Conservation (phyloP, 2,888 invertebrate species). For the Macaria liturata region DNA sequence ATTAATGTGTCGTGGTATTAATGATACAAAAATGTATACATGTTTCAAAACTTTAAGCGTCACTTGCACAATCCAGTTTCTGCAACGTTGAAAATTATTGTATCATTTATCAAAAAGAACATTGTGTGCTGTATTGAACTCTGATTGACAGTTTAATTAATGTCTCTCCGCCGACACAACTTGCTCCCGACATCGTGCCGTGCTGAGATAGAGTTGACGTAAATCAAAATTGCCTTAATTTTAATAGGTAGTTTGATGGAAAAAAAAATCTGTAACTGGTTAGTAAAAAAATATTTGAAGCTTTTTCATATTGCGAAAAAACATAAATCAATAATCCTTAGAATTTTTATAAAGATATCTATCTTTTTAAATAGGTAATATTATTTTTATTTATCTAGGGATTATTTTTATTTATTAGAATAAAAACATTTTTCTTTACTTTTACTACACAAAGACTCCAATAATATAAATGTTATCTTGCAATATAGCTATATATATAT, state of each 20-base stretch:
- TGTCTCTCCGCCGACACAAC: slow-evolving; percentile 43
- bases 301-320: too few relatives aligned
- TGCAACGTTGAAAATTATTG: slow-evolving; percentile 17
- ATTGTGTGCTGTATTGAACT: slow-evolving; percentile 45
- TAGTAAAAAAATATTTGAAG: slow-evolving; percentile 12
- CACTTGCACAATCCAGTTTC: slow-evolving; percentile 19
- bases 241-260: slow-evolving; percentile 30
- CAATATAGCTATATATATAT: too few relatives aligned
- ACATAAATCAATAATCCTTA: too few relatives aligned
- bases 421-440: too few relatives aligned
- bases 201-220: slow-evolving; percentile 29
- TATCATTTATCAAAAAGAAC: slow-evolving; percentile 48
- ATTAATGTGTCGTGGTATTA: too few relatives aligned
- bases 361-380: too few relatives aligned
- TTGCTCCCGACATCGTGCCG: slow-evolving; percentile 33
- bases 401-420: too few relatives aligned
- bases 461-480: too few relatives aligned
- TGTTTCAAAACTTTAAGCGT: slow-evolving; percentile 3
- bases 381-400: too few relatives aligned
- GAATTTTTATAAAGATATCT: slow-evolving; percentile 35
- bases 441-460: too few relatives aligned
- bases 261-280: too few relatives aligned
- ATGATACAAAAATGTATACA: too few relatives aligned
- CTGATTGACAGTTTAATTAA: slow-evolving; percentile 63
- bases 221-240: slow-evolving; percentile 22